Evolutionary conservation across 2,888 invertebrate genomes (phyloP), one percentile per base, ranked within the genome.

Genomic region (Scaptodrosophila latifasciaeformis): DNA sequence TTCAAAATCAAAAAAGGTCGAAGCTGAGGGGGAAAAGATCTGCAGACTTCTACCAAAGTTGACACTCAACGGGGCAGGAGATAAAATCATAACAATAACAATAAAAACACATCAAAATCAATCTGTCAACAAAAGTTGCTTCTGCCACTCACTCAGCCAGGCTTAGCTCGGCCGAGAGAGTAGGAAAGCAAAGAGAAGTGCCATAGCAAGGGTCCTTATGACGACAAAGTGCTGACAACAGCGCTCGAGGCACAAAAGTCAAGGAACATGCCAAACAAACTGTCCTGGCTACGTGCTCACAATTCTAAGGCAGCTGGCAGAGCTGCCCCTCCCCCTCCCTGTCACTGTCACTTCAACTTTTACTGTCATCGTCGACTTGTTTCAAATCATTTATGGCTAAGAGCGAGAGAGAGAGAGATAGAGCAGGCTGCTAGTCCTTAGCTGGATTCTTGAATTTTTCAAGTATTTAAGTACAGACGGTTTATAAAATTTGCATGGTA

Each of bases 81-180:
- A 56, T 64, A 60, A 57, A 59, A 62, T 57, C 62, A 69, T 64
- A 76, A 81, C 59, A 80, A 79, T 65, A 61, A 70, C 67, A 74
- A 70, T 74, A 39, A 70, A 80, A 74, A 69, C 61, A 72, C 75
- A 78, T 67, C 65, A 80, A 70, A 80, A 77, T 78, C 82, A 78
- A 78, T 78, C 66, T 80, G 75, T 70, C 81, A 70, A 68, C 70
- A 81, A 63, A 57, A 54, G 53, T 57, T 44, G 62, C n/a, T n/a
- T n/a, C n/a, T n/a, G n/a, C n/a, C n/a, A n/a, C n/a, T n/a, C n/a
- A n/a, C n/a, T n/a, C n/a, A n/a, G n/a, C n/a, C n/a, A n/a, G n/a
- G n/a, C n/a, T n/a, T 24, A 7, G 24, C 24, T 7, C 24, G 24
- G 24, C 24, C n/a, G n/a, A n/a, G n/a, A n/a, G n/a, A n/a, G n/a